Conservation (phyloP, 2,888 invertebrate species). For the Agrochola macilenta region DNA sequence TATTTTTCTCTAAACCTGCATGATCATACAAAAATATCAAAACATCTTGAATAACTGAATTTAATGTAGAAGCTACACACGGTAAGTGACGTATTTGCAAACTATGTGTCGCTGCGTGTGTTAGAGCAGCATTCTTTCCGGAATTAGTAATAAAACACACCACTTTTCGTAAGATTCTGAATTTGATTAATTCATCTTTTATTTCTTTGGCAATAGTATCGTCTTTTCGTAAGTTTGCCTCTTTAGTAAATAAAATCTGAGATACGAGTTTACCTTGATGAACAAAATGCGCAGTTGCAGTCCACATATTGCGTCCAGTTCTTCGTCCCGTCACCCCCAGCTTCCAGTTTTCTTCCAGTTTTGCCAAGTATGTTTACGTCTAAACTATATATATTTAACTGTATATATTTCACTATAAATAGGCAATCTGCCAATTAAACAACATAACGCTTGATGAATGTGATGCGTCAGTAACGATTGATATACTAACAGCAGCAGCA, state of each 20-base stretch:
- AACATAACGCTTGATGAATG: not conserved
- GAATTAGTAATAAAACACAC: constrained; percentile 5
- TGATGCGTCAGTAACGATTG: no score
- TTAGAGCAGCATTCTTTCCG: not conserved
- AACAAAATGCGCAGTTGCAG: constrained; percentile 16
- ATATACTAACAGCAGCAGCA: not conserved
- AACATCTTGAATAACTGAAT: not conserved
- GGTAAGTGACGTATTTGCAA: not conserved
- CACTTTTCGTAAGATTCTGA: not conserved
- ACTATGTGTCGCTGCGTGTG: not conserved
- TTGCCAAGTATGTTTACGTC: not conserved
- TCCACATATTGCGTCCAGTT: constrained; percentile 6
- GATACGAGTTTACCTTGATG: constrained; percentile 6
- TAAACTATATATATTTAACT: no score
- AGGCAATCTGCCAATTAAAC: not conserved
- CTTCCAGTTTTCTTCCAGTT: constrained; percentile 3
- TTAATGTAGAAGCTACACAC: constrained; percentile 14
- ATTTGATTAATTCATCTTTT: not conserved
- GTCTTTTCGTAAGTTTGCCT: not conserved
- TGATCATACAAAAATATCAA: not conserved
- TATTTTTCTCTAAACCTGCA: not conserved
- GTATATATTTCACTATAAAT: not conserved
- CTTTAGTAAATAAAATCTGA: constrained; percentile 19
- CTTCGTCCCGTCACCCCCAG: not conserved
- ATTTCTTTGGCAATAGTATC: not conserved